Evolutionary conservation across 2,113 vertebrate species (phyloP).

Genomic region (Alces alces): DNA sequence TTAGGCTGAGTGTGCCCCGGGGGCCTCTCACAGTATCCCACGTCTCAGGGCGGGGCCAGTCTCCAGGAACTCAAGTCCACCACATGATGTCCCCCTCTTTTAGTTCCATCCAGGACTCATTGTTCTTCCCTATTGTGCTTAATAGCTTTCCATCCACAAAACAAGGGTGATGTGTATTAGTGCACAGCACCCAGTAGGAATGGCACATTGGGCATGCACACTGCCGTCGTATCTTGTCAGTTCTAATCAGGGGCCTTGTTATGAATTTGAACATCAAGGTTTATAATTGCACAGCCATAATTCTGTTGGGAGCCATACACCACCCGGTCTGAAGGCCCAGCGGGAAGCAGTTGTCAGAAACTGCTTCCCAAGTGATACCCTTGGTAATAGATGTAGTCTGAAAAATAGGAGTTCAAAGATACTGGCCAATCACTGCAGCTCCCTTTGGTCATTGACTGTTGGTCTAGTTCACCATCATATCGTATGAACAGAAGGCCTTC

Average conservation of each 20-base stretch:
- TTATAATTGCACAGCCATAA: not conserved
- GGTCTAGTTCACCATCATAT: not conserved
- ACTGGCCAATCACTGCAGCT: not conserved
- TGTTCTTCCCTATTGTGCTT: not conserved
- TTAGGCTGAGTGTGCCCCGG: not conserved
- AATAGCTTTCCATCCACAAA: not conserved
- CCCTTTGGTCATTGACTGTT: not conserved
- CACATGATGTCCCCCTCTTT: not conserved
- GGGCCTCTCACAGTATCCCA: not conserved
- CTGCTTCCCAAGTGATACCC: not conserved
- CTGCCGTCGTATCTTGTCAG: not conserved
- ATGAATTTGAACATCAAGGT: not conserved
- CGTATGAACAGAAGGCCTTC: not conserved
- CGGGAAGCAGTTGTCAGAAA: not conserved
- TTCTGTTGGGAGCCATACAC: not conserved
- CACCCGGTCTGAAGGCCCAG: not conserved
- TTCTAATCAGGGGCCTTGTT: not conserved
- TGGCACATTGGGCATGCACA: not conserved
- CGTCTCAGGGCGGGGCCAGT: not conserved
- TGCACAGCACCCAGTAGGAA: not conserved
- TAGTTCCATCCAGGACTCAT: not conserved
- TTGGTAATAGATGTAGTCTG: not conserved
- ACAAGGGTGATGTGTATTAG: not conserved
- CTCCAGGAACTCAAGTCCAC: not conserved
- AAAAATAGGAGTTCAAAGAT: not conserved